Conservation (phyloP, 2,113 vertebrate genomes). For the Mus pahari region DNA sequence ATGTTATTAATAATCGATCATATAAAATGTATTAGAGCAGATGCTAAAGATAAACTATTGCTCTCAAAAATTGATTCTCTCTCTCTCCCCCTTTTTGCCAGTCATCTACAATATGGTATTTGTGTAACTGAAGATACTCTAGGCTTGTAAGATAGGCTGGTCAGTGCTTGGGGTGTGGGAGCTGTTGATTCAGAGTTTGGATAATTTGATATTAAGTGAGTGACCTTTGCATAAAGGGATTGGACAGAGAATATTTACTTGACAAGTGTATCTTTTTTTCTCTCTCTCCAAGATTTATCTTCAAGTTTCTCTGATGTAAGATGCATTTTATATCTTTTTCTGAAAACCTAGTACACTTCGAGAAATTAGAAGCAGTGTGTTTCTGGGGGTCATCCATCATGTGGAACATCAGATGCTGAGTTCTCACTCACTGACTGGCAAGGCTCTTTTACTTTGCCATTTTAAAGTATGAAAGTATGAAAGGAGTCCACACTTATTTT, state of each 20-base stretch:
- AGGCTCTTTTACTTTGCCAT: constrained; percentile 36
- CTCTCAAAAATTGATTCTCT: background rate
- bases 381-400: constrained; percentile 23
- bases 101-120: background rate
- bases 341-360: constrained; percentile 28
- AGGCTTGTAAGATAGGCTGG: background rate
- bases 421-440: constrained; percentile 39
- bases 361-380: constrained; percentile 50
- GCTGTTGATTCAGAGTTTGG: background rate
- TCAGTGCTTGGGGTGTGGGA: background rate
- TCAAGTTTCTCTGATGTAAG: background rate
- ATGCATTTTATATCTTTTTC: constrained; percentile 35
- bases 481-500: background rate
- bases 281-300: background rate
- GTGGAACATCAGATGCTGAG: constrained; percentile 13
- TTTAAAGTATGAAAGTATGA: constrained; percentile 56
- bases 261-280: background rate
- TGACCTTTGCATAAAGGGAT: constrained; percentile 16
- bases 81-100: background rate
- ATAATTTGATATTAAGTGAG: background rate
- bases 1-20: background rate
- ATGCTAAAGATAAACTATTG: background rate
- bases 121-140: background rate
- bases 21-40: background rate
- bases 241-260: constrained; percentile 18